Evolutionary conservation across 2,888 invertebrate species (phyloP).

Genomic region (Calliopum simillimum): DNA sequence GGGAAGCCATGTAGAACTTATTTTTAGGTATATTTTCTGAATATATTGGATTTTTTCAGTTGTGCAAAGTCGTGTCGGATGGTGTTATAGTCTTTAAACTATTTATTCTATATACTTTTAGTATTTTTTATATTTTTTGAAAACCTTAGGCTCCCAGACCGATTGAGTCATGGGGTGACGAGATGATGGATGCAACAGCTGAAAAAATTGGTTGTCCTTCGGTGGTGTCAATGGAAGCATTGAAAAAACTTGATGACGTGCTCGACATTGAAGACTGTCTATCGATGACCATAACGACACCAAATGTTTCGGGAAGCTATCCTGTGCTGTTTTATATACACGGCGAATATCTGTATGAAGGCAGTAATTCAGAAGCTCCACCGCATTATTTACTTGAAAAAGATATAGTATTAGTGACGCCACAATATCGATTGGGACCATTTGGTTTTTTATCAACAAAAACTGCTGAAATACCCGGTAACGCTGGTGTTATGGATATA

Average conservation of each 20-base stretch:
- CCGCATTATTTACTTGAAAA: conserved; percentile 67
- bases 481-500: conserved; percentile 70
- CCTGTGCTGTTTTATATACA: conserved; percentile 68
- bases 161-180: conserved; percentile 59
- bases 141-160: conserved; percentile 58
- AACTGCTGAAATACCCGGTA: conserved; percentile 69
- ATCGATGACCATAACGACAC: conserved; percentile 61
- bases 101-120: too few relatives aligned
- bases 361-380: conserved; percentile 64
- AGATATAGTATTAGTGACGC: conserved; percentile 68
- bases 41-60: too few relatives aligned
- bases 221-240: conserved; percentile 55
- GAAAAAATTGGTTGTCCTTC: conserved; percentile 64
- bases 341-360: conserved; percentile 66
- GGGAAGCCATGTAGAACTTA: too few relatives aligned
- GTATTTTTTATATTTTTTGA: neutral
- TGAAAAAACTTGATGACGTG: conserved; percentile 52
- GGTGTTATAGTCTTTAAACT: too few relatives aligned
- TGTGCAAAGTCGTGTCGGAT: too few relatives aligned
- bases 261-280: conserved; percentile 64
- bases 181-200: conserved; percentile 58
- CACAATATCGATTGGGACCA: conserved; percentile 69
- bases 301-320: conserved; percentile 54
- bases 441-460: conserved; percentile 70
- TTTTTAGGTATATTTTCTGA: too few relatives aligned